These are phyloP conservation scores for Dasypolia templi DNA, from an alignment of 2,888 invertebrate species.

Conservation along the genomic window DNA sequence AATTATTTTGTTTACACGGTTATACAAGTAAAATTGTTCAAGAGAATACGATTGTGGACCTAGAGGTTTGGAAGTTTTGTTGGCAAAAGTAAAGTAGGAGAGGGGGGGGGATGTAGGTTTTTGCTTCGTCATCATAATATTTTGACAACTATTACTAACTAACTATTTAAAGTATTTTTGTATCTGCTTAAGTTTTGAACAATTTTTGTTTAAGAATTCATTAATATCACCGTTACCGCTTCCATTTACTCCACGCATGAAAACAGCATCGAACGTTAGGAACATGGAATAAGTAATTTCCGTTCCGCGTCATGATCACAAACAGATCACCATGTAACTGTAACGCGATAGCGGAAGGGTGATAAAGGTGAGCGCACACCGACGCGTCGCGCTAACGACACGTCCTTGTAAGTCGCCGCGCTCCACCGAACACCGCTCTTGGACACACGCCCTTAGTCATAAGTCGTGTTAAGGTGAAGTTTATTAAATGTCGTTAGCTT, in stretches of 20 bases:
- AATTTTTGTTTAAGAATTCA: background rate
- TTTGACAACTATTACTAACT: background rate
- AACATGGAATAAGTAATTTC: background rate
- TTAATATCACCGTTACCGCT: background rate
- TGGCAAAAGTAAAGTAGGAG: background rate
- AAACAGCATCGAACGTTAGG: background rate
- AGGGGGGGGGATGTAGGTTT: background rate
- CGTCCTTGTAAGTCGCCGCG: constrained; percentile 32
- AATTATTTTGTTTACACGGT: background rate
- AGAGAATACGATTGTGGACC: background rate
- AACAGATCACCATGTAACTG: constrained; percentile 1
- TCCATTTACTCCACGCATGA: background rate
- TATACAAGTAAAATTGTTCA: background rate
- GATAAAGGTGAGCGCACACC: constrained; percentile 29
- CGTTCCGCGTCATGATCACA: constrained; percentile 14
- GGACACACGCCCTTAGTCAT: constrained; percentile 10
- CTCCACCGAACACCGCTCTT: constrained; percentile 18
- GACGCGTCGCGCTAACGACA: constrained; percentile 18
- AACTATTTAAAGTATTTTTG: background rate
- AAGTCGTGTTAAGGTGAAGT: constrained; percentile 5
- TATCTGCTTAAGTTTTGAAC: background rate
- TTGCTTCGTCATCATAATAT: too few relatives aligned
- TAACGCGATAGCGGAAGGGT: background rate
- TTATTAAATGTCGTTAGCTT: background rate
- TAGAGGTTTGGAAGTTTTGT: background rate